Evolutionary conservation across 2,888 invertebrate species (phyloP), one percentile per base, ranked within the genome.

Genomic region (Dicycla oo): DNA sequence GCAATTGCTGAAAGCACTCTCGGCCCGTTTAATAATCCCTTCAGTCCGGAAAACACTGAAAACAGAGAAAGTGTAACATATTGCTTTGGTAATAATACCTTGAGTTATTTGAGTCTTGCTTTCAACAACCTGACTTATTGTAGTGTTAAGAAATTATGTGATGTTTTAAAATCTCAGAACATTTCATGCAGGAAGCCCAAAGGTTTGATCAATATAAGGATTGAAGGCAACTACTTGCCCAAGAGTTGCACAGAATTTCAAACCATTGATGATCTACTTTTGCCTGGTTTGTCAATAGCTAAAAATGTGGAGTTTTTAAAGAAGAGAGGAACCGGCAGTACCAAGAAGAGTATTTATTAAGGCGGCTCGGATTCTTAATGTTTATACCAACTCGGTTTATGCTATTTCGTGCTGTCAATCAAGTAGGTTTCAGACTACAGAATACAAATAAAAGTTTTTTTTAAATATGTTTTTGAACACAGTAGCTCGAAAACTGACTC

Each of bases 21-120:
- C 0, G 91, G 91, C 0, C 73, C 83, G 0, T 92, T 90, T 43
- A 69, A 62, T 0, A 91, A 93, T 78, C 92, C 94, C 0, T 94
- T 87, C 49, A 76, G 66, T 26, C 45, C 70, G 7, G 54, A 60
- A 0, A 86, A 93, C 38, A 89, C 84, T 0, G 56, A 75, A 3
- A 23, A 64, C 0, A 88, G 78, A 72, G 83, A 91, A 20, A 87
- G 77, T 1, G 53, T 66, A 0, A 23, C 81, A 0, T 90, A 89
- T 64, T 92, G 92, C 53, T 66, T 75, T 1, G 94, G 94, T 0
- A 94, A 94, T 65, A 92, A 92, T 65, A 20, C 74, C 0, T 65
- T 94, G 15, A 80, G 84, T 26, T 92, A 89, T 70, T 83, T 94
- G 34, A 94, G 92, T 78, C 47, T 94, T 1, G 88, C 93, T 0